phyloP scores from a whole-genome alignment of 1,140 invertebrate species.

The Philaenus spumarius region DNA sequence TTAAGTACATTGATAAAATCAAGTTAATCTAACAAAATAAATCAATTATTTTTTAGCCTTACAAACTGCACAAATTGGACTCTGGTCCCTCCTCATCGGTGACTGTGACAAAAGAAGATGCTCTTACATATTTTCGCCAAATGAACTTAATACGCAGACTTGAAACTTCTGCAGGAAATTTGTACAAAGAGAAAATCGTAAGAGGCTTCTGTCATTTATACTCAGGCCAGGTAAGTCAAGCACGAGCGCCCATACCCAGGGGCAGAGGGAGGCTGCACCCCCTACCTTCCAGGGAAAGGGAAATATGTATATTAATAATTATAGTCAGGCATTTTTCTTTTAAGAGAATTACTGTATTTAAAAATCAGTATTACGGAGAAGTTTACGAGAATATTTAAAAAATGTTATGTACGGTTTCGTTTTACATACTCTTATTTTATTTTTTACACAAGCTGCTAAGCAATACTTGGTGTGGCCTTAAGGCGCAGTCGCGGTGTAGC shows the following conservation, averaged over 20 bases:
- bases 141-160: slow-evolving; percentile 63
- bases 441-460: too few relatives aligned
- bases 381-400: too few relatives aligned
- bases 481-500: too few relatives aligned
- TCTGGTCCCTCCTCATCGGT: slow-evolving; percentile 63
- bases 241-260: too few relatives aligned
- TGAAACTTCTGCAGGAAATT: slow-evolving; percentile 58
- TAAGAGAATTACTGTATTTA: background rate
- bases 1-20: too few relatives aligned
- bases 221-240: slow-evolving; percentile 56
- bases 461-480: too few relatives aligned
- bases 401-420: too few relatives aligned
- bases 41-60: slow-evolving; percentile 50
- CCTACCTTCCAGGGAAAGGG: too few relatives aligned
- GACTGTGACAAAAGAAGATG: slow-evolving; percentile 54
- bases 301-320: too few relatives aligned
- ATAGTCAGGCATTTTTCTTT: too few relatives aligned
- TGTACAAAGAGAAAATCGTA: slow-evolving; percentile 72
- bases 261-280: background rate
- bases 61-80: slow-evolving; percentile 80
- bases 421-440: too few relatives aligned
- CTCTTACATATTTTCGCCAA: slow-evolving; percentile 49
- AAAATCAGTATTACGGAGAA: background rate
- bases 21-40: too few relatives aligned
- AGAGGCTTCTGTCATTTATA: slow-evolving; percentile 80